phyloP scores from a whole-genome alignment of 2,888 invertebrate species.

The Sminthurides aquaticus region DNA sequence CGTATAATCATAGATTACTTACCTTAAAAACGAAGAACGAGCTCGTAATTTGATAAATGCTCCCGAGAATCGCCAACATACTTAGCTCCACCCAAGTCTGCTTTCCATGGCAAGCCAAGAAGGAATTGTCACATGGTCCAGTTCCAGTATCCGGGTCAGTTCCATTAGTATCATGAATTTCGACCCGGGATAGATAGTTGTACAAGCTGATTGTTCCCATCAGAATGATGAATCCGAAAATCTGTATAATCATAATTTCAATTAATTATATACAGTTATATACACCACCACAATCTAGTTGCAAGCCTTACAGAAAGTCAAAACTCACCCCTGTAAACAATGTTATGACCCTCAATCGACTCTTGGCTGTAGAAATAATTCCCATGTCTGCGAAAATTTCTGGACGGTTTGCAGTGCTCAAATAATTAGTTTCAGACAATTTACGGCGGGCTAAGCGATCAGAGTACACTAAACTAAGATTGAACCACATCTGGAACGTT shows the following conservation, averaged over 20 bases:
- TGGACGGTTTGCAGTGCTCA: too few species aligned
- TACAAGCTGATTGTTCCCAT: conserved; percentile 6
- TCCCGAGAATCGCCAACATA: conserved; percentile 9
- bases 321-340: not conserved
- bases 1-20: not conserved
- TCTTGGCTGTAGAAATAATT: not conserved
- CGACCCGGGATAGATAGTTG: conserved; percentile 7
- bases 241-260: not conserved
- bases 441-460: too few species aligned
- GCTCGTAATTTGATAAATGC: conserved; percentile 17
- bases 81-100: conserved; percentile 12
- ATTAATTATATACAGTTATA: not conserved
- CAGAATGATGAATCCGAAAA: conserved; percentile 7
- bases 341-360: not conserved
- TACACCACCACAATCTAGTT: not conserved
- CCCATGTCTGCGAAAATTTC: not conserved
- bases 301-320: not conserved
- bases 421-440: too few species aligned
- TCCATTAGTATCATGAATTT: not conserved
- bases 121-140: not conserved
- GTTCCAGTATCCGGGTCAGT: not conserved
- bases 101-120: conserved; percentile 5
- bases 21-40: conserved; percentile 13
- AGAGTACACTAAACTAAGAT: too few species aligned
- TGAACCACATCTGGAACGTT: too few species aligned